These are phyloP conservation scores for Vanessa atalanta DNA, from an alignment of 1,140 invertebrate genomes.

Conservation along the genomic window DNA sequence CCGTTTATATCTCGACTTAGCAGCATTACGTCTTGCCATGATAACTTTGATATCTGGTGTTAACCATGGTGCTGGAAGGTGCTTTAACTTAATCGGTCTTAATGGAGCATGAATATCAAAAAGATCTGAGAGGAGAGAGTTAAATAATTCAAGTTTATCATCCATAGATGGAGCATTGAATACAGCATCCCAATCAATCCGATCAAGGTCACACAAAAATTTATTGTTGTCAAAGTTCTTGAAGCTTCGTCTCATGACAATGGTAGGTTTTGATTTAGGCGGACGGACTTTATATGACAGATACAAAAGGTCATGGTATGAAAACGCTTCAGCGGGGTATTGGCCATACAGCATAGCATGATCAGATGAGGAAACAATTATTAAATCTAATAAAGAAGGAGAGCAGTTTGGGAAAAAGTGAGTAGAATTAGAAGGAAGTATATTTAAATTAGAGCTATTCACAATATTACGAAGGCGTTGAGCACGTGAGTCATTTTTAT, in stretches of 20 bases:
- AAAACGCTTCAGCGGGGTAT: background rate
- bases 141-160: conserved; percentile 16
- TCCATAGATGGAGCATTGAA: background rate
- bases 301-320: conserved; percentile 1
- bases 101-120: conserved; percentile 16
- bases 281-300: conserved; percentile 1
- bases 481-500: too few species aligned
- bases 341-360: too few species aligned
- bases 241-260: background rate
- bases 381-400: too few species aligned
- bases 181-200: too few species aligned
- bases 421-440: too few species aligned
- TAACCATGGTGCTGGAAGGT: background rate
- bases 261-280: conserved; percentile 2
- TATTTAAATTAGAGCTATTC: too few species aligned
- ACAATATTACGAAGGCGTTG: background rate
- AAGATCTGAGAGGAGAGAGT: conserved; percentile 2
- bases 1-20: background rate
- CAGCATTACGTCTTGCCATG: background rate
- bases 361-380: too few species aligned
- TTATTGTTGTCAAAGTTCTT: too few species aligned
- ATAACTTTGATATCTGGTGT: too few species aligned
- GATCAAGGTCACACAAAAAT: too few species aligned
- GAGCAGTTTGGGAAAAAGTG: too few species aligned
- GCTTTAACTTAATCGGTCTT: conserved; percentile 2